A percentile compares a stretch with the other conserved stretches of the same genome.
Conservation (phyloP, 2,113 vertebrate species). For the Corythornis cristatus region DNA sequence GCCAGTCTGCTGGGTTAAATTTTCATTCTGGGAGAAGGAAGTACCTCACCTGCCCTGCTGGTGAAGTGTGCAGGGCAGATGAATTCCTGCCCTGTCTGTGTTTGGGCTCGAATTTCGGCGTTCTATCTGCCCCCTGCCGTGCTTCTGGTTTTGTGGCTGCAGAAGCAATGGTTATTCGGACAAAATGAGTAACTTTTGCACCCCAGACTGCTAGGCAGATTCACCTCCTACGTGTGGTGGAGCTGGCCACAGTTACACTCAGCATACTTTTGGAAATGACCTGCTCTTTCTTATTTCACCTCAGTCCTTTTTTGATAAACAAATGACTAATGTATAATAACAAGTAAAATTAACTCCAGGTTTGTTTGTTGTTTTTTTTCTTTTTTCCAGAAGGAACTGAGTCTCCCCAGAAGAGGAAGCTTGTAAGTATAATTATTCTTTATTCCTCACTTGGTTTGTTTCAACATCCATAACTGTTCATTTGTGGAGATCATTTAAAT, state of each 20-base stretch:
- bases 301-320: not conserved
- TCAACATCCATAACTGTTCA: not conserved
- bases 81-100: not conserved
- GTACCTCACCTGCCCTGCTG: not conserved
- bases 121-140: not conserved
- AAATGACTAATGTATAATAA: not conserved
- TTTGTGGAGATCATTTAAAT: not conserved
- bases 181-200: not conserved
- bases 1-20: not conserved
- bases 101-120: not conserved
- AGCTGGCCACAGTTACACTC: not conserved
- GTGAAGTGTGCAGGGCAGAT: not conserved
- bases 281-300: not conserved
- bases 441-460: not conserved
- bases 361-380: not conserved
- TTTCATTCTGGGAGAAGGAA: not conserved
- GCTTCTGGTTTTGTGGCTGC: not conserved
- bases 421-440: constrained; percentile 86
- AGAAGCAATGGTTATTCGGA: not conserved
- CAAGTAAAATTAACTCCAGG: not conserved
- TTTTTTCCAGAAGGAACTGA: constrained; percentile 92
- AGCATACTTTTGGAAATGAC: not conserved
- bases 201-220: not conserved
- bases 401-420: constrained; percentile 96
- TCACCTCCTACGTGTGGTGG: not conserved